Evolutionary conservation across 2,888 invertebrate genomes (phyloP).

Genomic region (Stictocephala bisonia): DNA sequence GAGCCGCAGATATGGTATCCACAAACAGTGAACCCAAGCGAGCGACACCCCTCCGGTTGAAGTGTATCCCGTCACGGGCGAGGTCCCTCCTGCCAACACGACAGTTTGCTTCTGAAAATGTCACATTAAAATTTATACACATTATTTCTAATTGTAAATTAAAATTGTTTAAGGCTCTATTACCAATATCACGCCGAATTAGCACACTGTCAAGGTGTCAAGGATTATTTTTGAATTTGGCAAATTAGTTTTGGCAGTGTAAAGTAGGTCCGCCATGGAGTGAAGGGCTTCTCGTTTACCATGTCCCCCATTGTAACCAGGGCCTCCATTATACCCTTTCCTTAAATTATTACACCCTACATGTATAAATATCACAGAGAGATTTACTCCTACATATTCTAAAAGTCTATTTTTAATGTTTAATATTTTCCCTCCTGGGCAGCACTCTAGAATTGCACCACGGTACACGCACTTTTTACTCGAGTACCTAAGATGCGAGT

Average conservation of each 20-base stretch:
- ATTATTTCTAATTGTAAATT: conserved; percentile 2
- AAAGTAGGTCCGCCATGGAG: conserved; percentile 16
- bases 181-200: background rate
- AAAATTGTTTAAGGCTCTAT: background rate
- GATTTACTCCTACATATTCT: background rate
- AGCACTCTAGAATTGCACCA: conserved; percentile 4
- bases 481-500: conserved; percentile 1
- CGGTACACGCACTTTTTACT: background rate
- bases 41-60: conserved; percentile 9
- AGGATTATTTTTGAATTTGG: conserved; percentile 4
- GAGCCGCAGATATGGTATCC: background rate
- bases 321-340: background rate
- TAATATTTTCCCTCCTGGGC: background rate
- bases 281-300: conserved; percentile 12
- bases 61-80: conserved; percentile 15
- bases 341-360: conserved; percentile 20
- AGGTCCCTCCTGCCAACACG: too few relatives aligned
- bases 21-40: conserved; percentile 24
- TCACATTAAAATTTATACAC: conserved; percentile 3
- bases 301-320: conserved; percentile 21
- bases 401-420: background rate
- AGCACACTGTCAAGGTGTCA: conserved; percentile 2
- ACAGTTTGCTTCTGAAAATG: conserved; percentile 1
- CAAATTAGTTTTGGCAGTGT: conserved; percentile 12
- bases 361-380: conserved; percentile 2